Evolutionary conservation across 2,888 invertebrate genomes (phyloP).

Genomic region (Tinea pellionella): DNA sequence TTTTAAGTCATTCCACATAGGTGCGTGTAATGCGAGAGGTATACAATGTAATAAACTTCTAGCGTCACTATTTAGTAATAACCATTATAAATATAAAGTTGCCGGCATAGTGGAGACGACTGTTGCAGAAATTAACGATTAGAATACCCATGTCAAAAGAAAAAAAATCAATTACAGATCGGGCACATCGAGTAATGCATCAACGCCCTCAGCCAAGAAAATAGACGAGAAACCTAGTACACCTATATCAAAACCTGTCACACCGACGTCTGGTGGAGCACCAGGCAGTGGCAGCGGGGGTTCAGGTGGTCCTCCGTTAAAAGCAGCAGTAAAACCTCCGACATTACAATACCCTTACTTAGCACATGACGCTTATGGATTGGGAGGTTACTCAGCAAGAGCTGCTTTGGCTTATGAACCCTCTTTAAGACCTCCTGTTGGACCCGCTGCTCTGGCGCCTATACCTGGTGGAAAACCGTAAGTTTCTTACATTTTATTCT

Average conservation of each 20-base stretch:
- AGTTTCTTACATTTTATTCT: too few species aligned
- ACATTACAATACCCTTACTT: slow-evolving; percentile 74
- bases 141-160: too few species aligned
- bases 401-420: slow-evolving; percentile 63
- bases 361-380: slow-evolving; percentile 60
- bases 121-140: too few species aligned
- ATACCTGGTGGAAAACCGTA: slow-evolving; percentile 89
- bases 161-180: too few species aligned
- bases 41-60: too few species aligned
- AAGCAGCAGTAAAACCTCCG: slow-evolving; percentile 70
- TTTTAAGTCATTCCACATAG: too few species aligned
- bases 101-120: too few species aligned
- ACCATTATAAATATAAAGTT: too few species aligned
- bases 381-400: slow-evolving; percentile 62
- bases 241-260: slow-evolving; percentile 90
- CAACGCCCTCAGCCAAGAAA: slow-evolving; percentile 88
- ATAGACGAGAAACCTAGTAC: slow-evolving; percentile 91
- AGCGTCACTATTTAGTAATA: too few species aligned
- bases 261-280: slow-evolving; percentile 79
- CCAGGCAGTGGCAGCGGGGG: slow-evolving; percentile 67
- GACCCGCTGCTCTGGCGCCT: slow-evolving; percentile 71
- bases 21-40: too few species aligned
- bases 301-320: slow-evolving; percentile 66
- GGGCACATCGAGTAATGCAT: slow-evolving; percentile 91
- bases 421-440: slow-evolving; percentile 60